Percentiles rank a stretch among this genome's conserved stretches.
Evolutionary conservation across 2,797 vertebrate species (phyloP).

Genomic region (Enteromius mattozi): DNA sequence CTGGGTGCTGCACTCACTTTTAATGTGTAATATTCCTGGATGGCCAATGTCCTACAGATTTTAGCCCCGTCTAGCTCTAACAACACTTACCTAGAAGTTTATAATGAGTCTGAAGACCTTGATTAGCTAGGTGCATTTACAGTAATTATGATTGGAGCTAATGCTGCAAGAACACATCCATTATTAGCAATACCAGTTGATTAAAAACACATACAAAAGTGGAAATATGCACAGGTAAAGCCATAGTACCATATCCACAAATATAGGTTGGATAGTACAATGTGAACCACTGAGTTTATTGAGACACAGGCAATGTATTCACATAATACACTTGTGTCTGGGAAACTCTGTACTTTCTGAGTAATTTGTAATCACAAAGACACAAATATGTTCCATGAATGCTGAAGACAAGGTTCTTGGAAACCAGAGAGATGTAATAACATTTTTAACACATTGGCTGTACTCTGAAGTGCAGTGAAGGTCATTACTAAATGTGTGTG

Average conservation of each 20-base stretch:
- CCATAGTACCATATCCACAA: not conserved
- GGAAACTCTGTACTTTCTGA: not conserved
- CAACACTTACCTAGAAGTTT: not conserved
- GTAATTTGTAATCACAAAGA: not conserved
- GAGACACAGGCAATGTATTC: not conserved
- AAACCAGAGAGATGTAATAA: not conserved
- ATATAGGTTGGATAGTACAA: not conserved
- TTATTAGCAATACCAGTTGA: not conserved
- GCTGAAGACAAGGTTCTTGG: not conserved
- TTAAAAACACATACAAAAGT: not conserved
- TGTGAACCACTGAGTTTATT: not conserved
- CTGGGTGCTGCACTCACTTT: conserved; percentile 6
- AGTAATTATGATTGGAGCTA: not conserved
- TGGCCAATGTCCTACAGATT: not conserved
- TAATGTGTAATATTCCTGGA: not conserved
- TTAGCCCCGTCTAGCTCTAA: not conserved
- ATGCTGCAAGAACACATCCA: not conserved
- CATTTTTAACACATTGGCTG: not conserved
- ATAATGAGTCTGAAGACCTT: not conserved
- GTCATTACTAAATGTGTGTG: conserved; percentile 26
- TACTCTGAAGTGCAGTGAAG: not conserved
- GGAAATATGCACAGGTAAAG: not conserved
- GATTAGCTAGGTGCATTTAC: not conserved
- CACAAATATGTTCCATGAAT: not conserved
- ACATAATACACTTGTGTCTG: not conserved